A percentile compares a stretch with the other conserved stretches of the same genome.
Evolutionary conservation across 2,888 invertebrate genomes (phyloP).

Genomic region (Coenonympha arcania): DNA sequence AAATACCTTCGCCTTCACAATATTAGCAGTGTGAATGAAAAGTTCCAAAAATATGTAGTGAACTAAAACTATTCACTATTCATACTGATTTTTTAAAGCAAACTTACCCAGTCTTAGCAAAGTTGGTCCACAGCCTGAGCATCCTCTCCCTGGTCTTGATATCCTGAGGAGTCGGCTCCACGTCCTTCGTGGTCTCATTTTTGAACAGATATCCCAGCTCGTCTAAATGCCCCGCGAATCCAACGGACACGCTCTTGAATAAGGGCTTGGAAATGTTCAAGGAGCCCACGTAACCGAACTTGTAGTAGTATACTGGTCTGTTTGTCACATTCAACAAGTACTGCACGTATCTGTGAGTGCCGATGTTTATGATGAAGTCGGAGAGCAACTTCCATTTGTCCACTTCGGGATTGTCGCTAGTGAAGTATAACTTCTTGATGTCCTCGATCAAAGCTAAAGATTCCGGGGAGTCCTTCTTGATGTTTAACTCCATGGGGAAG

Average conservation of each 20-base stretch:
- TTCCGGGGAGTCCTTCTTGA: constrained; percentile 47
- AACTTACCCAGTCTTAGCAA: constrained; percentile 65
- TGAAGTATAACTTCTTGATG: constrained; percentile 52
- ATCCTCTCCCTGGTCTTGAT: constrained; percentile 58
- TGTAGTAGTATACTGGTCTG: constrained; percentile 57
- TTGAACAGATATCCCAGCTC: constrained; percentile 61
- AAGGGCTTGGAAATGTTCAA: constrained; percentile 45
- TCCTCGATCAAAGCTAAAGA: constrained; percentile 44
- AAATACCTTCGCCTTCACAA: too few species aligned
- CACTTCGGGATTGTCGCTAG: constrained; percentile 39
- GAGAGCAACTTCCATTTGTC: constrained; percentile 53
- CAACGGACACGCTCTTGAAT: constrained; percentile 33
- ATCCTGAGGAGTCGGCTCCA: constrained; percentile 51
- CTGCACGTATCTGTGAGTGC: constrained; percentile 52
- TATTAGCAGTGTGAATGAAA: too few species aligned
- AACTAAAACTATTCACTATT: too few species aligned
- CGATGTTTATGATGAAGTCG: constrained; percentile 46
- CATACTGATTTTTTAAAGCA: too few species aligned
- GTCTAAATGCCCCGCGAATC: constrained; percentile 52
- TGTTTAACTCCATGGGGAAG: constrained; percentile 50
- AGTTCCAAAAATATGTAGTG: too few species aligned
- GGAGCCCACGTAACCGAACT: constrained; percentile 60
- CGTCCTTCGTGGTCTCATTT: constrained; percentile 46
- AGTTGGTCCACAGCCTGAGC: constrained; percentile 64
- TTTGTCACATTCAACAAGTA: constrained; percentile 51